Base-by-base conservation (phyloP, 2,888 invertebrate genomes). In the Clitarchus hookeri region DNA sequence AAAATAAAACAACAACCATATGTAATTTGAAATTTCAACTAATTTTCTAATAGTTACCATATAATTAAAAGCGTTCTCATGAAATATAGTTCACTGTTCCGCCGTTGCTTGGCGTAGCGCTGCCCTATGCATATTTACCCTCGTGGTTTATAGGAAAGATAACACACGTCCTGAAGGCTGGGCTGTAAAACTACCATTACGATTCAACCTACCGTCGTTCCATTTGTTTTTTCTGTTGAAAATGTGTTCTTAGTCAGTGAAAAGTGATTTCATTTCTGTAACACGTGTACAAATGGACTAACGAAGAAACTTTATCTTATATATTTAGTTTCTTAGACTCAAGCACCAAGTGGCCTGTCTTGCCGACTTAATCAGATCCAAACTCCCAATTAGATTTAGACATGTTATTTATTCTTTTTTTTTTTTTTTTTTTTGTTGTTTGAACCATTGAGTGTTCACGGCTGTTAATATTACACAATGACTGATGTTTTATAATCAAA, bases 401-500 rank as follows among this genome's bases (percentile, higher is more conserved):
- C 19, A 65, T 19, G 16, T 65, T 65, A 65, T 65, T 65, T 65
- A 65, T 65, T 65, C 16, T 16, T 65, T 65, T 8, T n/a, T n/a
- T 65, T 65, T 65, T 11, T 65, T 12, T 65, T 65, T 65, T 11
- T 65, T 12, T 16, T 23, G 16, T 48, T 48, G 48, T 48, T 48
- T 48, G 48, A 48, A 48, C 48, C 16, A 16, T 13, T 48, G 1
- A 65, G 11, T 16, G 65, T 65, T 65, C 65, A 65, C 8, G 65
- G 6, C 65, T 65, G 65, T 65, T 65, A 4, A 23, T 65, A 16
- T 65, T 6, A 16, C 65, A 65, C 8, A 23, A 65, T 65, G 65
- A 65, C 65, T 65, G 65, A 65, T n/a, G 65, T 23, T 65, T 65
- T 65, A 65, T 65, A 65, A 65, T 65, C 65, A 65, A 16, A 65